These are phyloP conservation scores for Bubalus kerabau DNA, from an alignment of 2,113 vertebrate genomes.

Conservation along the genomic window DNA sequence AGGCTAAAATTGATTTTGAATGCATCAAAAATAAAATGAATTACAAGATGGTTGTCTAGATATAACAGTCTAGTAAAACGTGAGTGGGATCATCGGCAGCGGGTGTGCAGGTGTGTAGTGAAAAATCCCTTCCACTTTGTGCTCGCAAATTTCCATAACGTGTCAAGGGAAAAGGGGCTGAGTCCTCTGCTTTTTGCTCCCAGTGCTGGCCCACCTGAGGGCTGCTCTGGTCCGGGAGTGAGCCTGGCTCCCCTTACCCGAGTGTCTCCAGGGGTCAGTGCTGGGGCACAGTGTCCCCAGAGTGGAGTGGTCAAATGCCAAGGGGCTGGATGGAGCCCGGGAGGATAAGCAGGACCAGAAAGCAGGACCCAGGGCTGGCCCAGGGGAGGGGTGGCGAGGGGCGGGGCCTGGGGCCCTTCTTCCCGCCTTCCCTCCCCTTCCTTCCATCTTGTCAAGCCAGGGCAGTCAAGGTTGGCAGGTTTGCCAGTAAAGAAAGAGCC, in stretches of 20 bases:
- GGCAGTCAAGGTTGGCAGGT: neutral
- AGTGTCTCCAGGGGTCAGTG: neutral
- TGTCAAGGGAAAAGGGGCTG: neutral
- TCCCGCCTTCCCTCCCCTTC: neutral
- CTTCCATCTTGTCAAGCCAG: neutral
- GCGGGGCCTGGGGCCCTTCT: neutral
- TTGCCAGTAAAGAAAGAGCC: neutral
- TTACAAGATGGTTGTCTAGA: neutral
- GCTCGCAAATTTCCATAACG: neutral
- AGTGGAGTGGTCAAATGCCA: neutral
- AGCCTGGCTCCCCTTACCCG: neutral
- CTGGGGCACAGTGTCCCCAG: neutral
- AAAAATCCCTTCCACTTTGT: neutral
- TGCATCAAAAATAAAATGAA: neutral
- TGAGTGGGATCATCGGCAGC: neutral
- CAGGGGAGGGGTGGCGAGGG: accelerated
- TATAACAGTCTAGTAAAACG: neutral
- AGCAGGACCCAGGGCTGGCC: neutral
- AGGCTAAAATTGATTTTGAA: neutral
- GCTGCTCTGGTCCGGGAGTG: neutral
- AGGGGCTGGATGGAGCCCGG: neutral
- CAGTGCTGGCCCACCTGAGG: too few relatives aligned
- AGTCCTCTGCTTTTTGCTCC: neutral
- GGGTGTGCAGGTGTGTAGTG: neutral
- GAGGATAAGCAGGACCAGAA: neutral